A percentile compares a stretch with the other conserved stretches of the same genome.
Evolutionary conservation across 2,797 vertebrate genomes (phyloP).

Genomic region (Diceros bicornis): DNA sequence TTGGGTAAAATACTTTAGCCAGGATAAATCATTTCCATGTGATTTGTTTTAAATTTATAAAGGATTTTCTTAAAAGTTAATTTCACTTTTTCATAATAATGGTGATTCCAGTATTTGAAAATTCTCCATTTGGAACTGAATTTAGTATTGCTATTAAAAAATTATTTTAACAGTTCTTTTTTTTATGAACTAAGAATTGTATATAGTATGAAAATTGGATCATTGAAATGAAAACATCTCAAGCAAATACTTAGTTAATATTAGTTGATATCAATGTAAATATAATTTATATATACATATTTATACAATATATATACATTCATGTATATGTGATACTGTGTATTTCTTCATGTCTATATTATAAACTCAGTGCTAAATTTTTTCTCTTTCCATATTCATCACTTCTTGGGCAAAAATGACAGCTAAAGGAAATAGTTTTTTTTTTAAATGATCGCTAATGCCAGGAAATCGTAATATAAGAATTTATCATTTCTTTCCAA

Average conservation of each 20-base stretch:
- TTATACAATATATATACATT: not conserved
- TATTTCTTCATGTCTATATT: conserved; percentile 37
- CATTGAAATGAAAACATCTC: conserved; percentile 39
- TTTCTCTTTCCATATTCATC: conserved; percentile 4
- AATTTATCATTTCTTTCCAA: conserved; percentile 39
- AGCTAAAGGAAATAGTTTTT: conserved; percentile 33
- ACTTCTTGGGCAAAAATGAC: conserved; percentile 60
- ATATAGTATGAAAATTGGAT: conserved; percentile 40
- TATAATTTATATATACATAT: conserved; percentile 24
- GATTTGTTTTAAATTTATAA: conserved; percentile 69
- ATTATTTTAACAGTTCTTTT: conserved; percentile 51
- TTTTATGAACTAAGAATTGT: conserved; percentile 55
- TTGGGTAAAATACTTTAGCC: conserved; percentile 49
- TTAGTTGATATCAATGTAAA: conserved; percentile 49
- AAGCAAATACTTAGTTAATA: conserved; percentile 48
- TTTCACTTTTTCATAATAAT: conserved; percentile 37
- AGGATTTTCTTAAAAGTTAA: conserved; percentile 62
- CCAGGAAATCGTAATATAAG: conserved; percentile 36
- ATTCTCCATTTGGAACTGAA: conserved; percentile 46
- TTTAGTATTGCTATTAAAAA: conserved; percentile 47
- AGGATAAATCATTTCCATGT: conserved; percentile 36
- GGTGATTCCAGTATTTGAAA: conserved; percentile 59
- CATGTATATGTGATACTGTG: not conserved
- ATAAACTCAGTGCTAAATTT: conserved; percentile 15
- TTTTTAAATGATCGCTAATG: conserved; percentile 15